Base-by-base conservation (phyloP, 2,888 invertebrate genomes). In the Choreutis nemorana region DNA sequence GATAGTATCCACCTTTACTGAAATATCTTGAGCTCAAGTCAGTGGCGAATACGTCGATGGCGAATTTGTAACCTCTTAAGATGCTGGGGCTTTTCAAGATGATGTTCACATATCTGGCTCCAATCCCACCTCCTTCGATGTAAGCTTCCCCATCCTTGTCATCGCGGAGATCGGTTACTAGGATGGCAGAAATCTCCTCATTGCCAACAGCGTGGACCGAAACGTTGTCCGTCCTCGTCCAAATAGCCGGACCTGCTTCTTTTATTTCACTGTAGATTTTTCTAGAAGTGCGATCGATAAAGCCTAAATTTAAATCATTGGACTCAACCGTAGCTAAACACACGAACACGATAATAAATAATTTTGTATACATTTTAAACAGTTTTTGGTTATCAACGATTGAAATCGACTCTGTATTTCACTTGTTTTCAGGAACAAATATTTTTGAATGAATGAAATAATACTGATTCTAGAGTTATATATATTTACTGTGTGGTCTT, bases 31-130 rank as follows among this genome's bases (percentile, higher is more conserved):
- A 40, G 14, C 43, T 57, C 0, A 60, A 53, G 27, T 56, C 45
- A 10, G 37, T 50, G 0, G 55, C 56, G 24, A 48, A 77, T 8
- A 77, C 72, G 42, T 73, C 68, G 6, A 78, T 48, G 34, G 50
- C 41, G 32, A 77, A 77, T 28, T 53, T 67, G 32, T 71, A 75
- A 0, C 75, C 77, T 36, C 72, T 48, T 3, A 78, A 40, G 13
- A 72, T 48, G 0, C 57, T 45, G 0, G 75, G 73, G 35, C 73
- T 75, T 21, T 64, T 64, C 24, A 78, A 25, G 1, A 41, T 55
- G 3, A 77, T 47, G 0, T 66, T 67, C 1, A 75, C 75, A 45
- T 48, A 60, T 9, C 55, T 63, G 2, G 41, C 45, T 0, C 72
- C 75, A 11, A 75, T 34, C 0, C 75, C 75, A 1, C 77, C 77